Evolutionary conservation across 64 coral and sea anemone genomes (phyloP).

Genomic region (Stylophora pistillata): DNA sequence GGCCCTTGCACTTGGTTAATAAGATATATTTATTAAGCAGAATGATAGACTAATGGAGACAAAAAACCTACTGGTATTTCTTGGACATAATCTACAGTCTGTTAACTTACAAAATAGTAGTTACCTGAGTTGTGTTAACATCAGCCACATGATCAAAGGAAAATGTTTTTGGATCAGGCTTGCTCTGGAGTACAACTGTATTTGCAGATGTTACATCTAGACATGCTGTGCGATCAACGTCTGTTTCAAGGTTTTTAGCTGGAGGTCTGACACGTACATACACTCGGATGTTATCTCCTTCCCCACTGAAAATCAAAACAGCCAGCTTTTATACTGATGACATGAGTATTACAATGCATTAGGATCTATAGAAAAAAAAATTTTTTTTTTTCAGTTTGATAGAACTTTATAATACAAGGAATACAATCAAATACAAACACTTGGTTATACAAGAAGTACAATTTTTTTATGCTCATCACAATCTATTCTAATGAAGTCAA

Average conservation of each 20-base stretch:
- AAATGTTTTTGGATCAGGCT: constrained; percentile 92
- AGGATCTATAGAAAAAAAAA: neutral
- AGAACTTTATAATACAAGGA: too few relatives aligned
- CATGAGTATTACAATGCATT: neutral
- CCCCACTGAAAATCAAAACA: constrained; percentile 55
- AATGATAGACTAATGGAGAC: too few relatives aligned
- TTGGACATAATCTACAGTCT: too few relatives aligned
- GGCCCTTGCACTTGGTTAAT: too few relatives aligned
- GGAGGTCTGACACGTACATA: constrained; percentile 98
- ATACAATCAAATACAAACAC: too few relatives aligned
- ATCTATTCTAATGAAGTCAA: too few relatives aligned
- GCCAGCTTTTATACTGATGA: neutral
- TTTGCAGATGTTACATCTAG: constrained; percentile 94
- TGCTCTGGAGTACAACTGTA: constrained; percentile 71
- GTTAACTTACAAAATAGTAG: neutral
- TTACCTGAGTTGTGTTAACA: constrained; percentile 94
- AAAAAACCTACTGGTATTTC: too few relatives aligned
- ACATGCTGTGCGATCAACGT: constrained; percentile 87
- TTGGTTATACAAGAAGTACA: too few relatives aligned
- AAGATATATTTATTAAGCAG: too few relatives aligned
- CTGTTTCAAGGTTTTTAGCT: constrained; percentile 81
- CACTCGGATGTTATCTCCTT: constrained; percentile 96
- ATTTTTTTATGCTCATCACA: too few relatives aligned
- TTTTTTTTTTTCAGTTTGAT: too few relatives aligned
- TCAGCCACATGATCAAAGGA: constrained; percentile 99